These are phyloP conservation scores for Phoxinus phoxinus DNA, from an alignment of 2,113 vertebrate genomes.

Conservation along the genomic window DNA sequence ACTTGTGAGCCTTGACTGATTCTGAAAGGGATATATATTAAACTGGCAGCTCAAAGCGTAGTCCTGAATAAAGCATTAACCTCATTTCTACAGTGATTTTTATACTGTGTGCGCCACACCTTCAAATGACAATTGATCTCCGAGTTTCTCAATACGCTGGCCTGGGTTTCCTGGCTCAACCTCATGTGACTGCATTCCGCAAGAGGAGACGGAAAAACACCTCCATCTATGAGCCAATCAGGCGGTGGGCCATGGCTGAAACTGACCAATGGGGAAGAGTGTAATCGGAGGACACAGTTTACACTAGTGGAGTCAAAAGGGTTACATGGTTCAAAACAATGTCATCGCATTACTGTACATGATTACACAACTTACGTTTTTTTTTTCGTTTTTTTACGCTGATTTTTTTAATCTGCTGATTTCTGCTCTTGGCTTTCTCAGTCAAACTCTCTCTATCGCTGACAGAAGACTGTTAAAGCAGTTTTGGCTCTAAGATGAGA, in stretches of 20 bases:
- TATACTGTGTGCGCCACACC: not conserved
- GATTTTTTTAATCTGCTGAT: no score
- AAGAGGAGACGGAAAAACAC: slow-evolving; percentile 22
- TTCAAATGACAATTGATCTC: not conserved
- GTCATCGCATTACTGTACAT: no score
- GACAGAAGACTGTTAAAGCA: no score
- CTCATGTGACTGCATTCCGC: slow-evolving; percentile 61
- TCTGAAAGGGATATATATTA: not conserved
- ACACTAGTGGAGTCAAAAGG: not conserved
- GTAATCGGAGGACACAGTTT: not conserved
- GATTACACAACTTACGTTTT: no score
- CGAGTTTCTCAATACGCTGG: not conserved
- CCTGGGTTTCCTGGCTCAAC: not conserved
- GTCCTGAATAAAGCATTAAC: not conserved
- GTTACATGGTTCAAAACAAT: not conserved
- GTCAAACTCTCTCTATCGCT: no score
- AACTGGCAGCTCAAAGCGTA: not conserved
- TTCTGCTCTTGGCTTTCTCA: no score
- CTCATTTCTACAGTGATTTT: not conserved
- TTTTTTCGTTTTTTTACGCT: no score
- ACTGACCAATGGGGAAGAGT: slow-evolving; percentile 61
- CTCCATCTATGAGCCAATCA: slow-evolving; percentile 58
- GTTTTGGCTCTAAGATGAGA: no score
- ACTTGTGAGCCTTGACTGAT: not conserved
- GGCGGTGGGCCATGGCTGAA: slow-evolving; percentile 57